Conservation (phyloP, 23 tunicate genomes). For the Ciona savignyi region DNA sequence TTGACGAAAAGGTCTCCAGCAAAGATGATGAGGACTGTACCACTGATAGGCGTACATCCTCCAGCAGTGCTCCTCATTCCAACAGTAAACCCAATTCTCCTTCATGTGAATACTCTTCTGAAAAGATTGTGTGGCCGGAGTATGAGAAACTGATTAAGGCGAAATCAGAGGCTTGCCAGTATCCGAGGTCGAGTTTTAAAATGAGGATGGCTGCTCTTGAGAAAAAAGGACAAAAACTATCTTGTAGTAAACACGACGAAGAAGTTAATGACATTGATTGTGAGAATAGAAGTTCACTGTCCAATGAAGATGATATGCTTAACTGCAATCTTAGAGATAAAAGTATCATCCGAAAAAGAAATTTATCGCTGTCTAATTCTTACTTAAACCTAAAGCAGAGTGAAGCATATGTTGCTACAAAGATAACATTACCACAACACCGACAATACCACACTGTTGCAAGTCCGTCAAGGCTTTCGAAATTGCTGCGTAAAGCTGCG, state of each 20-base stretch:
- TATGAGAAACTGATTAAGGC: constrained; percentile 35
- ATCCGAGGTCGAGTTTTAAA: constrained; percentile 55
- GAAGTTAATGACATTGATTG: not conserved
- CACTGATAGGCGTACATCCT: not conserved
- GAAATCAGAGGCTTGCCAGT: constrained; percentile 4
- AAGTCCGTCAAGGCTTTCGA: constrained; percentile 53
- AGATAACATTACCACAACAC: not conserved
- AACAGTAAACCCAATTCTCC: not conserved
- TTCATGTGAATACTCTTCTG: constrained; percentile 16
- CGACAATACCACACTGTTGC: constrained; percentile 62
- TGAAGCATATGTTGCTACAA: not conserved
- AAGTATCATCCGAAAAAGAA: constrained; percentile 37
- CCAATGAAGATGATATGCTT: not conserved
- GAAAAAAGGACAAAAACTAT: constrained; percentile 14
- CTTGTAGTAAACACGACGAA: not conserved
- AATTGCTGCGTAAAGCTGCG: constrained; percentile 25
- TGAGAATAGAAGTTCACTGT: not conserved
- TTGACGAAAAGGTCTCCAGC: not conserved
- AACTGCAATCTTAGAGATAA: constrained; percentile 37
- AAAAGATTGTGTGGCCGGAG: constrained; percentile 78
- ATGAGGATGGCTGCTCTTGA: constrained; percentile 63
- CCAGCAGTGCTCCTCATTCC: not conserved
- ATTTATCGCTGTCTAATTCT: constrained; percentile 29
- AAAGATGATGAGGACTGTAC: not conserved
- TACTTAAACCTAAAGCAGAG: not conserved